Percentiles rank a stretch among this genome's conserved stretches.
Evolutionary conservation across 2,888 invertebrate species (phyloP).

Genomic region (Eulithis prunata): DNA sequence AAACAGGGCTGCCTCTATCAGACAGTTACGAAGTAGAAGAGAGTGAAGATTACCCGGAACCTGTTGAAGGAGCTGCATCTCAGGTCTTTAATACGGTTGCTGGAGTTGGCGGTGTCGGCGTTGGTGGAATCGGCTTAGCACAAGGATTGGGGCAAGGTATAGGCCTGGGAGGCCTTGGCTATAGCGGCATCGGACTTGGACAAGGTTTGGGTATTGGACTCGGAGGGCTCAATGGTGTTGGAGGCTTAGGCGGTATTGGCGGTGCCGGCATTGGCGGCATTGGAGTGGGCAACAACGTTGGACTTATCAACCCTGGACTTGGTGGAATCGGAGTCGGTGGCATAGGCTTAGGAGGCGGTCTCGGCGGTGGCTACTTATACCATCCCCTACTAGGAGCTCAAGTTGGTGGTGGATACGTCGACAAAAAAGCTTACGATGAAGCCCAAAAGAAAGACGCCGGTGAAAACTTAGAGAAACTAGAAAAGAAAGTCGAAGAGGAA

Average conservation of each 20-base stretch:
- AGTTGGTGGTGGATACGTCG: constrained; percentile 78
- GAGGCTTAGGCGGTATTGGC: constrained; percentile 54
- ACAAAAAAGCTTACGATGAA: constrained; percentile 83
- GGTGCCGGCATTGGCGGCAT: constrained; percentile 52
- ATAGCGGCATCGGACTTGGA: constrained; percentile 51
- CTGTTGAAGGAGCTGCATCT: constrained; percentile 75
- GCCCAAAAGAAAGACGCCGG: constrained; percentile 84
- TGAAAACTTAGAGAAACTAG: constrained; percentile 80
- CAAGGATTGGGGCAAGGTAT: constrained; percentile 47
- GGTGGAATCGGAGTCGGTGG: constrained; percentile 68
- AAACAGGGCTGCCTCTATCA: constrained; percentile 70
- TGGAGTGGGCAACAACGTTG: constrained; percentile 50
- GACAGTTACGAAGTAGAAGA: constrained; percentile 85
- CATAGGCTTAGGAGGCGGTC: constrained; percentile 51
- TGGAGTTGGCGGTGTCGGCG: constrained; percentile 59
- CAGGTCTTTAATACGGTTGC: constrained; percentile 67
- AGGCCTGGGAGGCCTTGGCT: constrained; percentile 45
- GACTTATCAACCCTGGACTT: constrained; percentile 64
- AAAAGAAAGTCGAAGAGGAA: constrained; percentile 83
- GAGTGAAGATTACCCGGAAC: constrained; percentile 83
- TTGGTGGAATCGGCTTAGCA: constrained; percentile 45
- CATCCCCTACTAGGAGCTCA: constrained; percentile 72
- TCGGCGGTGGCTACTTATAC: constrained; percentile 67
- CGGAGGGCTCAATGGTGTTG: constrained; percentile 52
- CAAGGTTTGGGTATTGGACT: constrained; percentile 50